Evolutionary conservation across 1,140 invertebrate genomes (phyloP).

Genomic region (Anadara kagoshimensis): DNA sequence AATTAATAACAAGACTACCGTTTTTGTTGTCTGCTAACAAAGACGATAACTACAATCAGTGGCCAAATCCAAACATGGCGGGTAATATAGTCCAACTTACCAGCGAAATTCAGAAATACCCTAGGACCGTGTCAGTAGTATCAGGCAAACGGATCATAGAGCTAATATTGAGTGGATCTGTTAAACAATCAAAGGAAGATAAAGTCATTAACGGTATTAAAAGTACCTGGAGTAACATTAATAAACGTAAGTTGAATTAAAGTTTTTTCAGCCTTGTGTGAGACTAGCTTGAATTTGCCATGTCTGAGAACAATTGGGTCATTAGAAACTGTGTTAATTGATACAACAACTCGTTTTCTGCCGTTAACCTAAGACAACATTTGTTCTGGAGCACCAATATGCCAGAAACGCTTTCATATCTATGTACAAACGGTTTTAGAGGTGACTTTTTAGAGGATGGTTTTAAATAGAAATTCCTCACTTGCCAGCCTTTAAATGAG

Average conservation of each 20-base stretch:
- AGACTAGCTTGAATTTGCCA: too few species aligned
- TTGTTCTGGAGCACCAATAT: too few species aligned
- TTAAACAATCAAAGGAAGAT: not conserved
- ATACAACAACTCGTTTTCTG: too few species aligned
- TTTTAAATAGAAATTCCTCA: too few species aligned
- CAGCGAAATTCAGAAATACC: not conserved
- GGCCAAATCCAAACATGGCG: slow-evolving; percentile 19
- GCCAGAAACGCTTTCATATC: too few species aligned
- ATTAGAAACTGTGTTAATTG: too few species aligned
- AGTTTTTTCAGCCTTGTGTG: not conserved
- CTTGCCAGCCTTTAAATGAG: too few species aligned
- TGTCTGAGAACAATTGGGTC: too few species aligned
- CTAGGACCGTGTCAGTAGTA: not conserved
- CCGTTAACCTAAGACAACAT: too few species aligned
- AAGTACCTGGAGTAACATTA: slow-evolving; percentile 1
- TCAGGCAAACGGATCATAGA: not conserved
- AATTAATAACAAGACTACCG: slow-evolving; percentile 1
- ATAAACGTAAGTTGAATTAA: not conserved
- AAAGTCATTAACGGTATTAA: not conserved
- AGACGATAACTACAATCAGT: not conserved
- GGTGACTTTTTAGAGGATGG: too few species aligned
- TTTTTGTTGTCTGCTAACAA: not conserved
- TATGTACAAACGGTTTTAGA: too few species aligned
- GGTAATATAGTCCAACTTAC: not conserved
- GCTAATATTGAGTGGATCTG: not conserved